Conservation (phyloP, 1,140 invertebrate genomes). For the Papilio helenus region DNA sequence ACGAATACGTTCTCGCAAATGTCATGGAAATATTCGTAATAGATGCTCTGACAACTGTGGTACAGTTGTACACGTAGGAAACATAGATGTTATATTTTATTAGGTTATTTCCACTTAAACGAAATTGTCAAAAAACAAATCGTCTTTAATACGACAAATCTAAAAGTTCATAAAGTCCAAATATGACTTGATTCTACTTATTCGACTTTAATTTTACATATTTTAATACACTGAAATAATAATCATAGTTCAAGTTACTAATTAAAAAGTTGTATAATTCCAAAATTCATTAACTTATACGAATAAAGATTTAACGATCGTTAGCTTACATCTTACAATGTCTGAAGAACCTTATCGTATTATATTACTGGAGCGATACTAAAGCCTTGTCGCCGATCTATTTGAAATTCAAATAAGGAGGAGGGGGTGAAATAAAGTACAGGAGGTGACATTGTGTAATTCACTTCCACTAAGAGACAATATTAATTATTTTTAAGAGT, state of each 20-base stretch:
- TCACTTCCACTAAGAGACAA: background rate
- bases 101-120: too few species aligned
- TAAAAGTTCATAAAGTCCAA: too few species aligned
- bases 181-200: too few species aligned
- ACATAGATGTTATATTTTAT: too few species aligned
- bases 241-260: background rate
- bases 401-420: background rate
- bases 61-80: too few species aligned
- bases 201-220: too few species aligned
- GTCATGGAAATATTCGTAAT: too few species aligned
- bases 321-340: background rate
- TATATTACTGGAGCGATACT: background rate
- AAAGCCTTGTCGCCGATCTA: slow-evolving; percentile 1
- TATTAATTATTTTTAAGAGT: background rate
- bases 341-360: background rate
- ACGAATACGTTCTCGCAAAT: too few species aligned
- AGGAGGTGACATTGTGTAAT: background rate
- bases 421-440: background rate
- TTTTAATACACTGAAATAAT: too few species aligned
- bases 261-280: background rate
- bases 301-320: background rate
- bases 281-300: background rate
- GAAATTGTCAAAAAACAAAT: too few species aligned
- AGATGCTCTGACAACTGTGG: too few species aligned
- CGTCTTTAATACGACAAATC: too few species aligned